Percentiles rank a stretch among this genome's conserved stretches.
Evolutionary conservation across 2,113 vertebrate species (phyloP).

Genomic region (Puma concolor): DNA sequence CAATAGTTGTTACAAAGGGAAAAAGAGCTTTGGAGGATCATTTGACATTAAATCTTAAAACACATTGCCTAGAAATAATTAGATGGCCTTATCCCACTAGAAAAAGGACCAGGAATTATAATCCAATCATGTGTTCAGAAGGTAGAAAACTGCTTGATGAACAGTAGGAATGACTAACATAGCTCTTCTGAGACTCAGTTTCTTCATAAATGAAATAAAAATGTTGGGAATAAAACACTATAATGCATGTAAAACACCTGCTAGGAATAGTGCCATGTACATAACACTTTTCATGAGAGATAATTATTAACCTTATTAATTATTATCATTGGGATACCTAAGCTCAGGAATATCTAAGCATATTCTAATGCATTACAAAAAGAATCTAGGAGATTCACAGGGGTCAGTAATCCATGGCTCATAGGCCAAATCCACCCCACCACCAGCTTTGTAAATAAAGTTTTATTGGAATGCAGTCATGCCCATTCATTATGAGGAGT

Average conservation of each 20-base stretch:
- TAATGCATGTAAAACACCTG: neutral
- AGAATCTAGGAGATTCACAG: neutral
- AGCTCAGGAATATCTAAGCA: neutral
- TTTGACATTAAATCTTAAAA: neutral
- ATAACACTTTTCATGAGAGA: constrained; percentile 8
- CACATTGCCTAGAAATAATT: neutral
- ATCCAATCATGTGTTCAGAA: neutral
- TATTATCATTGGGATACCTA: neutral
- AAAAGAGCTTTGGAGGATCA: neutral
- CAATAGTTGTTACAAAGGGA: neutral
- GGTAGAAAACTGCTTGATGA: neutral
- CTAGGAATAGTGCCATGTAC: neutral
- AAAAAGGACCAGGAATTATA: neutral
- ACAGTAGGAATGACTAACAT: neutral
- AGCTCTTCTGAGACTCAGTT: neutral
- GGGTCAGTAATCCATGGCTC: neutral
- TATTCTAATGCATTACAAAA: neutral
- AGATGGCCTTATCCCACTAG: neutral
- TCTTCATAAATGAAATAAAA: neutral
- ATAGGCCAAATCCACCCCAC: neutral
- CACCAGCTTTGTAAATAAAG: neutral
- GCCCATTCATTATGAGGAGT: neutral
- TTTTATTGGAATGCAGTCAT: neutral
- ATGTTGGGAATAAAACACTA: neutral
- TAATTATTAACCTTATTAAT: neutral